A percentile compares a stretch with the other conserved stretches of the same genome.
Evolutionary conservation across 2,888 invertebrate species (phyloP).

Genomic region (Alloplasta piceator): DNA sequence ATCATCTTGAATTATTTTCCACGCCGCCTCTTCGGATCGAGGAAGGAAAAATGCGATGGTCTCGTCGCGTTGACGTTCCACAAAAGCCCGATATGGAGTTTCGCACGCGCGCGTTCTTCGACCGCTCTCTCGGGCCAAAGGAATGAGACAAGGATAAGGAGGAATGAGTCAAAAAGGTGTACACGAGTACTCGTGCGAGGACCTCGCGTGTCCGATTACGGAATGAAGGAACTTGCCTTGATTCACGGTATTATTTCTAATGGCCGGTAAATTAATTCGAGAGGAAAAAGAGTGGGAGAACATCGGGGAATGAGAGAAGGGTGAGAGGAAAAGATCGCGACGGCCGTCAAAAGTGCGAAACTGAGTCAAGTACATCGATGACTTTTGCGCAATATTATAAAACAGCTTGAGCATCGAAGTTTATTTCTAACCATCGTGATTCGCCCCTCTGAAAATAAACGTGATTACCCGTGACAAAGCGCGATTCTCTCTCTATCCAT

Average conservation of each 20-base stretch:
- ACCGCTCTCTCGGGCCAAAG: not conserved
- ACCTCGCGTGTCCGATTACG: too few relatives aligned
- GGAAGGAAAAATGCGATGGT: conserved; percentile 65
- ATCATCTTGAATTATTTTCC: conserved; percentile 53
- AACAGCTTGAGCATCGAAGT: conserved; percentile 58
- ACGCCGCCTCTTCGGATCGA: not conserved
- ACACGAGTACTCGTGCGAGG: too few relatives aligned
- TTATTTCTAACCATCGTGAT: conserved; percentile 79
- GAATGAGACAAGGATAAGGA: conserved; percentile 5
- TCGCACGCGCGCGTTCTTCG: not conserved
- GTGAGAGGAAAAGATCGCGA: conserved; percentile 59
- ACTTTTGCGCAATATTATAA: conserved; percentile 73
- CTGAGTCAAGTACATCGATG: conserved; percentile 78
- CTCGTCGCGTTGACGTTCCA: too few relatives aligned
- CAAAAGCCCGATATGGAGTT: too few relatives aligned
- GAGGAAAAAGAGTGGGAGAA: not conserved
- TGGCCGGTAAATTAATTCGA: too few relatives aligned
- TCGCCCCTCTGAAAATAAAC: conserved; percentile 79
- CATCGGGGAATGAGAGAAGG: conserved; percentile 35
- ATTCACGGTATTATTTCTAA: too few relatives aligned
- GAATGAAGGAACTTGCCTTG: too few relatives aligned
- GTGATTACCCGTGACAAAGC: conserved; percentile 69
- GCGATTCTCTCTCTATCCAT: conserved; percentile 2
- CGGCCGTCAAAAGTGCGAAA: conserved; percentile 72
- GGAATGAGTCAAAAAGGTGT: not conserved